Conservation (phyloP, 2,797 vertebrate genomes). For the Astyanax mexicanus region DNA sequence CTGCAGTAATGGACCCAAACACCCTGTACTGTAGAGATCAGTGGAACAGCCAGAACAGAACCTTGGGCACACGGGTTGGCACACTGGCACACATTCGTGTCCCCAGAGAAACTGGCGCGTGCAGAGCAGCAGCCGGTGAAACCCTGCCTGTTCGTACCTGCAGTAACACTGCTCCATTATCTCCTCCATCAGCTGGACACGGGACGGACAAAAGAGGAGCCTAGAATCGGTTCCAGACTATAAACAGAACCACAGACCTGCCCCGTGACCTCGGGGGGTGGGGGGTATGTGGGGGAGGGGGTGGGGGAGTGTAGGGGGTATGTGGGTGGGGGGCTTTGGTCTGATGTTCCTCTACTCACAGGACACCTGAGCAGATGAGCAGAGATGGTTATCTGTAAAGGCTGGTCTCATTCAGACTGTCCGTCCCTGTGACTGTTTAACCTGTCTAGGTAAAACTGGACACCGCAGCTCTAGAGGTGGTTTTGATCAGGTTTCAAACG, state of each 20-base stretch:
- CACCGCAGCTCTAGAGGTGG: too few species aligned
- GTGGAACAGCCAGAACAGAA: not conserved
- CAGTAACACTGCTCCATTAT: not conserved
- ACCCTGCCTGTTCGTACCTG: slow-evolving; percentile 10
- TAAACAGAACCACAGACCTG: slow-evolving; percentile 20
- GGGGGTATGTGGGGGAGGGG: too few species aligned
- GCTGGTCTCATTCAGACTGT: not conserved
- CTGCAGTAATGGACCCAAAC: too few species aligned
- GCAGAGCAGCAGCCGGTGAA: slow-evolving; percentile 69
- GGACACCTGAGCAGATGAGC: slow-evolving; percentile 13
- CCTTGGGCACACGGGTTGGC: not conserved
- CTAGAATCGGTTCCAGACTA: not conserved
- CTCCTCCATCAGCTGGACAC: not conserved
- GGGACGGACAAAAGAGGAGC: not conserved
- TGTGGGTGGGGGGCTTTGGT: not conserved
- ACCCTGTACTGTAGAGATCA: slow-evolving; percentile 16
- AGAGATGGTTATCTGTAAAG: slow-evolving; percentile 40
- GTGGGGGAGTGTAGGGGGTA: too few species aligned
- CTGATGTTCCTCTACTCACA: slow-evolving; percentile 16
- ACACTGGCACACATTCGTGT: not conserved
- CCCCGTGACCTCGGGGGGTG: slow-evolving; percentile 6
- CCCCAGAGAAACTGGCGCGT: slow-evolving; percentile 57
- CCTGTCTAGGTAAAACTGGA: too few species aligned
- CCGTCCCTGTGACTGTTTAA: too few species aligned
- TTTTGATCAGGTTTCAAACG: too few species aligned